Conservation (phyloP, 2,797 vertebrate species). For the Argyrosomus regius region DNA sequence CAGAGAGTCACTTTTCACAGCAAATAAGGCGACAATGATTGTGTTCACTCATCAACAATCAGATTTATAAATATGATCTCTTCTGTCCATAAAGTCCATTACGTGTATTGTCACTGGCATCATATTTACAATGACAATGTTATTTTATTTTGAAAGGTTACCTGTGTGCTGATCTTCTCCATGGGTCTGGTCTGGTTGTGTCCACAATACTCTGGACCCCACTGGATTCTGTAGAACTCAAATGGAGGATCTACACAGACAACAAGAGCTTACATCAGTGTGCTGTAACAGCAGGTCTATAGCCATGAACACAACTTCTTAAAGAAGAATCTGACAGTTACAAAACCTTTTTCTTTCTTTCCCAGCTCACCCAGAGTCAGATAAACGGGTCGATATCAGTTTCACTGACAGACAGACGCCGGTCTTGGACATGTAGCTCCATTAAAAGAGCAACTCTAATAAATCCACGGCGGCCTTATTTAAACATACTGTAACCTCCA, state of each 20-base stretch:
- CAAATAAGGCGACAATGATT: no score
- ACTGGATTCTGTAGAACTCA: constrained; percentile 88
- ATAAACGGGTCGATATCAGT: background rate
- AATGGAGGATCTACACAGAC: constrained; percentile 79
- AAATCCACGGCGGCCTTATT: background rate
- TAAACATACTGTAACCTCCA: background rate
- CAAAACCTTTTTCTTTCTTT: background rate
- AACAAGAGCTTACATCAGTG: background rate
- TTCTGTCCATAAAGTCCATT: background rate
- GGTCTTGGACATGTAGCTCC: background rate
- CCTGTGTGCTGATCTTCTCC: constrained; percentile 87
- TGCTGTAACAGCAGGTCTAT: background rate
- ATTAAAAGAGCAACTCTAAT: background rate
- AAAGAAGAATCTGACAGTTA: background rate
- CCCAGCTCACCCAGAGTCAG: background rate
- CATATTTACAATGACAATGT: background rate
- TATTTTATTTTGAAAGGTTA: constrained; percentile 60
- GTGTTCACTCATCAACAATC: background rate
- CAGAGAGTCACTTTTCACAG: no score
- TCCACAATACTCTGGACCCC: constrained; percentile 88
- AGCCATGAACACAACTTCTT: no score
- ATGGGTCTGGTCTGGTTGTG: constrained; percentile 84
- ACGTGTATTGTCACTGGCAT: background rate
- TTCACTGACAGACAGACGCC: background rate
- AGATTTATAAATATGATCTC: background rate